These are phyloP conservation scores for Xylocampa areola DNA, from an alignment of 2,888 invertebrate genomes.

Conservation along the genomic window DNA sequence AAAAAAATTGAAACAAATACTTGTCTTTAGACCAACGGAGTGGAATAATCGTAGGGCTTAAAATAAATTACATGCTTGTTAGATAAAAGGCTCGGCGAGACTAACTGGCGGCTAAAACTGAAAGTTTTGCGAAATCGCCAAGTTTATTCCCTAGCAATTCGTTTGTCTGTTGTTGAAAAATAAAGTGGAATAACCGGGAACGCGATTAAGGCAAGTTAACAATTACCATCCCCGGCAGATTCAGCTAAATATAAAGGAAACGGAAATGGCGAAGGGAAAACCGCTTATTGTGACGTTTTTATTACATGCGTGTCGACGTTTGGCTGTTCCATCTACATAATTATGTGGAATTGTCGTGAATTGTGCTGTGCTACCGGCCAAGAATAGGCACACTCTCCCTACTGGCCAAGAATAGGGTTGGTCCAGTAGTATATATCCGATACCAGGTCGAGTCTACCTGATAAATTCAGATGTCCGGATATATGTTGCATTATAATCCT, in stretches of 20 bases:
- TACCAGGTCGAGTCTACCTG: too few relatives aligned
- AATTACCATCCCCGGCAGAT: slow-evolving; percentile 10
- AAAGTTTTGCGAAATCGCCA: slow-evolving; percentile 46
- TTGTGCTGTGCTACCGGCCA: background rate
- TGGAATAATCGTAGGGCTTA: slow-evolving; percentile 35
- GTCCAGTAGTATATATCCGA: too few relatives aligned
- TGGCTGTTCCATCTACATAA: background rate
- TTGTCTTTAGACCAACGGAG: slow-evolving; percentile 30
- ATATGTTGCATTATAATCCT: too few relatives aligned
- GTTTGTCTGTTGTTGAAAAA: slow-evolving; percentile 33
- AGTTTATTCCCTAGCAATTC: slow-evolving; percentile 32
- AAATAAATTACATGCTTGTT: slow-evolving; percentile 54
- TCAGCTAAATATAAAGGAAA: slow-evolving; percentile 13
- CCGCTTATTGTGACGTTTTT: slow-evolving; percentile 15
- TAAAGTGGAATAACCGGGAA: slow-evolving; percentile 7
- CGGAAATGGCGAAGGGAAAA: background rate
- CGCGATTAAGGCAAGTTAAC: slow-evolving; percentile 9
- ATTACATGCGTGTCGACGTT: background rate
- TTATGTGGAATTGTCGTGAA: background rate
- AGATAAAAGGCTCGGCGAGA: slow-evolving; percentile 30
- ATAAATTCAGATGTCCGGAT: too few relatives aligned
- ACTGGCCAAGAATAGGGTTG: too few relatives aligned
- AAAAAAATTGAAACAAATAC: slow-evolving; percentile 24
- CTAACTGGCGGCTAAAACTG: slow-evolving; percentile 25
- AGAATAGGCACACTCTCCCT: background rate